Percentiles rank a stretch among this genome's conserved stretches.
These are phyloP conservation scores for Habrosyne pyritoides DNA, from an alignment of 2,888 invertebrate species.

Conservation along the genomic window DNA sequence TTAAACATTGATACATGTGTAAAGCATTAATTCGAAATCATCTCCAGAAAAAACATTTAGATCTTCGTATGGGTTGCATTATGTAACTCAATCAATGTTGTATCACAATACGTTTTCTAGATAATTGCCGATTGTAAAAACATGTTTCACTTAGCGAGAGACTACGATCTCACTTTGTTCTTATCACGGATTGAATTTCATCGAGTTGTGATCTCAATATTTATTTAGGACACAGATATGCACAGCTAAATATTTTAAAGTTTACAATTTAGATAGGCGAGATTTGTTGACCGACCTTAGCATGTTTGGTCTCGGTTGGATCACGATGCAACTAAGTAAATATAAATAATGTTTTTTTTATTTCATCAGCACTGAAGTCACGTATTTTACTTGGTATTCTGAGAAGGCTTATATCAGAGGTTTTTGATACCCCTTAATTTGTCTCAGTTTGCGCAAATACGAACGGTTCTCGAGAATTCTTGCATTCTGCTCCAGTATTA, in stretches of 20 bases:
- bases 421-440: slow-evolving; percentile 32
- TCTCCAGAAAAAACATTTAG: background rate
- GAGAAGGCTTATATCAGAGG: background rate
- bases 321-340: slow-evolving; percentile 19
- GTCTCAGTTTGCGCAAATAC: slow-evolving; percentile 42
- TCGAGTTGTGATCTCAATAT: slow-evolving; percentile 24
- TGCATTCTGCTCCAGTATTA: slow-evolving; percentile 63
- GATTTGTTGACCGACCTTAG: slow-evolving; percentile 29
- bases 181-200: slow-evolving; percentile 28
- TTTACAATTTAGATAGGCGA: slow-evolving; percentile 19
- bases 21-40: background rate
- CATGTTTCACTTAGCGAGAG: slow-evolving; percentile 21
- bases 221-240: slow-evolving; percentile 43
- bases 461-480: slow-evolving; percentile 61
- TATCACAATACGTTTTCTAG: slow-evolving; percentile 10
- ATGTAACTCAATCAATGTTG: slow-evolving; percentile 11
- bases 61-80: background rate
- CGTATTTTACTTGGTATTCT: slow-evolving; percentile 9
- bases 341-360: background rate
- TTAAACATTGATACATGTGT: background rate
- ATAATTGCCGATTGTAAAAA: slow-evolving; percentile 1
- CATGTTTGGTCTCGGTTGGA: slow-evolving; percentile 29
- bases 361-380: slow-evolving; percentile 4
- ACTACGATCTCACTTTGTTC: slow-evolving; percentile 22
- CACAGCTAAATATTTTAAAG: slow-evolving; percentile 31